Evolutionary conservation across 92 coral and sea anemone species (phyloP).

Genomic region (Muricea muricata): DNA sequence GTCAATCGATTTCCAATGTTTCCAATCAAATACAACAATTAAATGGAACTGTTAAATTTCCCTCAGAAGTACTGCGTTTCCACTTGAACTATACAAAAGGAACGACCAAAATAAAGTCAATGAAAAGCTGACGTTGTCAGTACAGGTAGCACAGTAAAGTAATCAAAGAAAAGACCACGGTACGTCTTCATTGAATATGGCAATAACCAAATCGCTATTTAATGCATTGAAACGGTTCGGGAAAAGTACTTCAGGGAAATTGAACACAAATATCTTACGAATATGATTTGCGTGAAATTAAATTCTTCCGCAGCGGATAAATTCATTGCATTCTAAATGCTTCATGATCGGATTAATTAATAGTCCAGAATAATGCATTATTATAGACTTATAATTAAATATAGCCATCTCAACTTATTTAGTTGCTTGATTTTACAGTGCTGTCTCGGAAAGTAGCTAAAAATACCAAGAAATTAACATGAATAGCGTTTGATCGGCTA

Average conservation of each 20-base stretch:
- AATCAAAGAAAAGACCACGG: no score
- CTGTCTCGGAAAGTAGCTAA: background rate
- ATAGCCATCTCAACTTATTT: background rate
- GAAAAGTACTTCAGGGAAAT: slow-evolving; percentile 1
- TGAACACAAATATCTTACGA: background rate
- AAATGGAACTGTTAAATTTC: background rate
- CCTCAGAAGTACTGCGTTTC: background rate
- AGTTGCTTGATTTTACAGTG: background rate
- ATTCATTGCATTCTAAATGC: slow-evolving; percentile 44
- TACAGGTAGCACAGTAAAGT: no score
- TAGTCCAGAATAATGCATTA: slow-evolving; percentile 30
- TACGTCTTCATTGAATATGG: no score
- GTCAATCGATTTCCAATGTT: background rate
- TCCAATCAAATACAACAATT: background rate
- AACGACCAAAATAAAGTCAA: no score
- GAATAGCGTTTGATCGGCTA: no score
- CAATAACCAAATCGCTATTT: no score
- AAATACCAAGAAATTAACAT: background rate
- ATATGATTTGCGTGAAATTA: background rate
- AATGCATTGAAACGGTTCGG: no score
- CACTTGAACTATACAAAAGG: no score
- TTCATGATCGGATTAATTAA: slow-evolving; percentile 15
- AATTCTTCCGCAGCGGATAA: background rate
- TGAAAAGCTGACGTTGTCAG: no score
- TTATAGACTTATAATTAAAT: slow-evolving; percentile 23